A percentile compares a stretch with the other conserved stretches of the same genome.
Conservation (phyloP, 2,113 vertebrate species). For the Grus americana region DNA sequence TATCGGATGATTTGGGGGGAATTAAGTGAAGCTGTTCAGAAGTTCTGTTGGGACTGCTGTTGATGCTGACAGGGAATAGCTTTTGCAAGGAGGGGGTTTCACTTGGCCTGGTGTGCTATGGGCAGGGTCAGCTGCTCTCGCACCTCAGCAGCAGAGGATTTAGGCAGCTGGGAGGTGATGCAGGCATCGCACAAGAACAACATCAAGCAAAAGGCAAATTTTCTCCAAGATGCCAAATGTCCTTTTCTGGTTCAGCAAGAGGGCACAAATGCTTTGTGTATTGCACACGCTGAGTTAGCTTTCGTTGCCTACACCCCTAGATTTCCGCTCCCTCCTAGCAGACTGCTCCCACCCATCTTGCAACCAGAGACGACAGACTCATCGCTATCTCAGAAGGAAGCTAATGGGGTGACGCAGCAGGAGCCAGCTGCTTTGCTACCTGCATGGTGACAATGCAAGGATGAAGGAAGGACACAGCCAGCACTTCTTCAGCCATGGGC, state of each 20-base stretch:
- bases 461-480: conserved; percentile 10
- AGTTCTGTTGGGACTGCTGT: background rate
- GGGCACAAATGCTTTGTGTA: background rate
- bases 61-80: background rate
- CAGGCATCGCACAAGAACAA: background rate
- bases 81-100: background rate
- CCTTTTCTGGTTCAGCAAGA: background rate
- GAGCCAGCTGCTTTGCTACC: conserved; percentile 45
- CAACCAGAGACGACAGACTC: background rate
- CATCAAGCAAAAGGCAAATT: background rate
- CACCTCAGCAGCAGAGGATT: background rate
- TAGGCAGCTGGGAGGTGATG: background rate
- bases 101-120: background rate
- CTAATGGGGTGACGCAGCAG: conserved; percentile 43
- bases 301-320: background rate
- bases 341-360: background rate
- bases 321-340: background rate
- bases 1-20: background rate
- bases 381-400: background rate
- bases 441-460: conserved; percentile 51
- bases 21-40: background rate
- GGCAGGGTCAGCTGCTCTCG: background rate
- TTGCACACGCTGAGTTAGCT: background rate
- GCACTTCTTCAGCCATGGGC: accelerated
- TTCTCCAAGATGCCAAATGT: background rate